A percentile compares a stretch with the other conserved stretches of the same genome.
phyloP scores from a whole-genome alignment of 2,113 vertebrate species.

The Hypocryptadius cinnamomeus region DNA sequence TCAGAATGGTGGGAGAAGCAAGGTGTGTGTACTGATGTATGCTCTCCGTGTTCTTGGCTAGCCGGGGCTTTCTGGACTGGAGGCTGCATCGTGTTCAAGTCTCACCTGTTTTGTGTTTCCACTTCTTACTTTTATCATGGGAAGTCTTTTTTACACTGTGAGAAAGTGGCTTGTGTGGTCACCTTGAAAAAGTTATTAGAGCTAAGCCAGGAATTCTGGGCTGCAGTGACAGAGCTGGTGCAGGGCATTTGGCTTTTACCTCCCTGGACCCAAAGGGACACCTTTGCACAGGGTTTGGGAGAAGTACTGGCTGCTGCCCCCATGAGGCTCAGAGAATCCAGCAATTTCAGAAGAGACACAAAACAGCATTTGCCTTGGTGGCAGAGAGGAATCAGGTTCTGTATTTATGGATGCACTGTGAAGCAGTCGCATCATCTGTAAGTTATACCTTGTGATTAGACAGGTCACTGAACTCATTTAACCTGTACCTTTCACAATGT shows the following conservation, averaged over 20 bases:
- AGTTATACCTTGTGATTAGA: background rate
- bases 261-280: background rate
- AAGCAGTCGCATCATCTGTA: accelerated
- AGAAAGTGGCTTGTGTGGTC: background rate
- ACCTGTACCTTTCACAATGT: background rate
- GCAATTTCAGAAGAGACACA: background rate
- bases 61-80: background rate
- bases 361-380: background rate
- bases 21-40: accelerated
- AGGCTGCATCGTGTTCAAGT: background rate
- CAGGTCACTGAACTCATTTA: conserved; percentile 3
- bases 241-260: accelerated
- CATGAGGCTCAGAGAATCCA: accelerated
- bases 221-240: background rate
- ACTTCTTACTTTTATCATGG: background rate
- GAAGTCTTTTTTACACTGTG: background rate
- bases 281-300: accelerated
- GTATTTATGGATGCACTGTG: background rate
- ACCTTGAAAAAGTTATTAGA: background rate
- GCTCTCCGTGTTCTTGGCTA: accelerated
- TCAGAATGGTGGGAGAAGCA: background rate
- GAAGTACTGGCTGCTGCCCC: background rate
- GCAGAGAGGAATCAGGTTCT: background rate
- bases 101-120: background rate
- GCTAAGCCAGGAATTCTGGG: background rate